phyloP scores from a whole-genome alignment of 1,140 invertebrate species.

The Chlorops oryzae region DNA sequence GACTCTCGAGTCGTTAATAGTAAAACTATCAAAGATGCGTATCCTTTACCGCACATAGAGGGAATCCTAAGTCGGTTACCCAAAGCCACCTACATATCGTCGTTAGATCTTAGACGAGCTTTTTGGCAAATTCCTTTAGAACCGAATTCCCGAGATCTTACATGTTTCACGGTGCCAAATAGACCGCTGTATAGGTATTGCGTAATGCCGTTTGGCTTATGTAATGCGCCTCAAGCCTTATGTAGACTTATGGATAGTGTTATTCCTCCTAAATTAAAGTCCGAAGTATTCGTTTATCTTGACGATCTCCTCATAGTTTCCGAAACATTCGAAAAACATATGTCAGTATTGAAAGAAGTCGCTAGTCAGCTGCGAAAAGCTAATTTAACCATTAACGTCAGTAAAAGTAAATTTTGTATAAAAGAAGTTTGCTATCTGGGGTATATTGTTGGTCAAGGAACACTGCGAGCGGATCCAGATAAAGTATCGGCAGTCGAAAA shows the following conservation, averaged over 20 bases:
- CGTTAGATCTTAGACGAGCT: slow-evolving; percentile 35
- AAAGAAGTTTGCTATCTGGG: slow-evolving; percentile 16
- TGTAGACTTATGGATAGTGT: slow-evolving; percentile 16
- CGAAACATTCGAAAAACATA: slow-evolving; percentile 9
- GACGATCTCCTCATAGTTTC: slow-evolving; percentile 11
- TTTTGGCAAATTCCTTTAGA: slow-evolving; percentile 39
- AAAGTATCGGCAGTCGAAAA: slow-evolving; percentile 18
- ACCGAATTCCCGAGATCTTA: slow-evolving; percentile 25
- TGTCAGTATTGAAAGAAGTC: background rate
- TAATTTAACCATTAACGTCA: slow-evolving; percentile 48
- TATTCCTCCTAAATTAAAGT: slow-evolving; percentile 42
- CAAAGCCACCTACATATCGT: slow-evolving; percentile 11
- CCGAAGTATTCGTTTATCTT: slow-evolving; percentile 13
- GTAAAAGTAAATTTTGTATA: slow-evolving; percentile 47
- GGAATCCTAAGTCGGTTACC: slow-evolving; percentile 18
- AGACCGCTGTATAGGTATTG: slow-evolving; percentile 44
- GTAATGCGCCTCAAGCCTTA: slow-evolving; percentile 7
- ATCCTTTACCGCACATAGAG: slow-evolving; percentile 23
- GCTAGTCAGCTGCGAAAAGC: slow-evolving; percentile 28
- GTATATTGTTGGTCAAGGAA: slow-evolving; percentile 11
- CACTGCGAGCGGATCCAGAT: slow-evolving; percentile 14
- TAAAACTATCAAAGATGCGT: slow-evolving; percentile 13
- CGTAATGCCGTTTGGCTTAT: slow-evolving; percentile 33
- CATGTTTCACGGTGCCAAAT: slow-evolving; percentile 39
- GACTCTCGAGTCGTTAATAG: slow-evolving; percentile 33